Percentiles rank a stretch among this genome's conserved stretches.
Conservation (phyloP, 1,140 invertebrate genomes). For the Drosophila erecta region DNA sequence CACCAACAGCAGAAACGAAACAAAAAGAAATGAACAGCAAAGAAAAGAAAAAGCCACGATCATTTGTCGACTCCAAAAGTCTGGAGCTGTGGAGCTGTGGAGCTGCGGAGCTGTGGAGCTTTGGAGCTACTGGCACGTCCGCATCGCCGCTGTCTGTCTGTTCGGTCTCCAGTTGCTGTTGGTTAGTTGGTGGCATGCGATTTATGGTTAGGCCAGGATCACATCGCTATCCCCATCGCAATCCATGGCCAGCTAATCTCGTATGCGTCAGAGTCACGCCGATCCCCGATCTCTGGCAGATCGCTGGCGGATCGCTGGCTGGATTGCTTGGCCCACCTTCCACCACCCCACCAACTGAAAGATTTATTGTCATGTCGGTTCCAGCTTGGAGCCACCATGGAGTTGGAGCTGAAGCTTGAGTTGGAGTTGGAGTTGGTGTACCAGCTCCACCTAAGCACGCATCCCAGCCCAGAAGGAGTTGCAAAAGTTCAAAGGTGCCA, state of each 20-base stretch:
- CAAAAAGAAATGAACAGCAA: constrained; percentile 16
- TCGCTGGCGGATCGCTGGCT: constrained; percentile 20
- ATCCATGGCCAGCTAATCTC: constrained; percentile 70
- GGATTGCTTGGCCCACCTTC: not conserved
- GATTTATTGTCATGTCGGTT: constrained; percentile 80
- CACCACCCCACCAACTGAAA: constrained; percentile 21
- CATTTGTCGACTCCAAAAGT: constrained; percentile 70
- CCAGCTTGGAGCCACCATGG: constrained; percentile 7
- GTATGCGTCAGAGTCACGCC: constrained; percentile 77
- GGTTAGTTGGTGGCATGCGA: constrained; percentile 56
- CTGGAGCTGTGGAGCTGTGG: constrained; percentile 28
- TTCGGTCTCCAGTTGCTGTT: constrained; percentile 27
- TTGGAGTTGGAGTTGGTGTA: constrained; percentile 2
- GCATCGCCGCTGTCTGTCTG: constrained; percentile 62
- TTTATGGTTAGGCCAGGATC: constrained; percentile 80
- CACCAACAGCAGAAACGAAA: constrained; percentile 50
- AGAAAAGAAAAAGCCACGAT: constrained; percentile 55
- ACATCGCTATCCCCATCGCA: constrained; percentile 66
- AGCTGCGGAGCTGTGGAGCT: constrained; percentile 9
- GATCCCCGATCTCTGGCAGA: constrained; percentile 54
- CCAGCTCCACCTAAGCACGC: constrained; percentile 48
- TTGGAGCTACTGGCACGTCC: constrained; percentile 65
- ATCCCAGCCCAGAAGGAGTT: constrained; percentile 34
- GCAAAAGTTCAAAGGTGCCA: constrained; percentile 78
- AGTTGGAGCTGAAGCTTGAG: not conserved